Percentiles rank a stretch among this genome's conserved stretches.
Evolutionary conservation across 2,888 invertebrate species (phyloP).

Genomic region (Margaritifera margaritifera): DNA sequence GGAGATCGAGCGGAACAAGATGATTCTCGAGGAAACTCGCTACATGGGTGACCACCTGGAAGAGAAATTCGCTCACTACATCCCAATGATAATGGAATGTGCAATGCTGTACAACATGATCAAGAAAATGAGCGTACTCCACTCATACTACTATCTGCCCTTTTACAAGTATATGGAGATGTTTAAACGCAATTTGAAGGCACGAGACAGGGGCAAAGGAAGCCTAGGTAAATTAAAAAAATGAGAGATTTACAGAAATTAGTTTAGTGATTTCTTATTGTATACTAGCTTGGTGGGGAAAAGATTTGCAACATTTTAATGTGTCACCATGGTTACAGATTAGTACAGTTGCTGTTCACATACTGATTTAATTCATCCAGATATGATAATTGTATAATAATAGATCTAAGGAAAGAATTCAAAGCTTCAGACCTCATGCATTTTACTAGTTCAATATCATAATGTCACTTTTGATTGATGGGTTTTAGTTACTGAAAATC

Average conservation of each 20-base stretch:
- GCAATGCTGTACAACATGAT: conserved; percentile 68
- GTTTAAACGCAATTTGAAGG: conserved; percentile 54
- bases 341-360: no score
- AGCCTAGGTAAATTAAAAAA: conserved; percentile 50
- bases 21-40: conserved; percentile 67
- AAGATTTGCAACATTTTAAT: no score
- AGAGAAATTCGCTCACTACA: conserved; percentile 65
- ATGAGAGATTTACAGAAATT: background rate
- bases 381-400: no score
- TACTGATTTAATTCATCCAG: no score
- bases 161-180: conserved; percentile 65
- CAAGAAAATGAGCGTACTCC: conserved; percentile 59
- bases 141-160: conserved; percentile 65
- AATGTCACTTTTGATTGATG: no score
- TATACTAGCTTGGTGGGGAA: background rate
- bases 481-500: no score
- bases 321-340: no score
- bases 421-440: no score
- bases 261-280: background rate
- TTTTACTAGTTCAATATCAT: no score
- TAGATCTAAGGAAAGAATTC: no score
- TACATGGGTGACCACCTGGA: conserved; percentile 67
- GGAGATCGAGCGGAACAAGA: conserved; percentile 59
- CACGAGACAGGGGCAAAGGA: conserved; percentile 67
- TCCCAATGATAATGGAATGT: conserved; percentile 64